Percentiles rank a stretch among this genome's conserved stretches.
These are phyloP conservation scores for Neofelis nebulosa DNA, from an alignment of 2,113 vertebrate genomes.

Conservation along the genomic window DNA sequence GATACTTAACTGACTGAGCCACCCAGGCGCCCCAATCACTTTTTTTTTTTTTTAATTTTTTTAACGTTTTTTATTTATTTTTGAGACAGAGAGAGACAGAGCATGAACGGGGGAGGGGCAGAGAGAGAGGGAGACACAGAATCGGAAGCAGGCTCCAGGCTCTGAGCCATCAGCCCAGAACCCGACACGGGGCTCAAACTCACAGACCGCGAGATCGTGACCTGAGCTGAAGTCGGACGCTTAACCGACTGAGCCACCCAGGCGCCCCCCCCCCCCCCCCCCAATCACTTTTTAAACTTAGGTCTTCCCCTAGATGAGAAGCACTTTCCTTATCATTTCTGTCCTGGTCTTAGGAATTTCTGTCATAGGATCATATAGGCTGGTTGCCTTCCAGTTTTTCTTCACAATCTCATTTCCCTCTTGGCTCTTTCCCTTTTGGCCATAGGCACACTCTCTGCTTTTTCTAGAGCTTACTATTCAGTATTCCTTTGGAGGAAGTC, in stretches of 20 bases:
- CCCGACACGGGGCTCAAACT: background rate
- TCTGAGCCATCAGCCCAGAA: too few relatives aligned
- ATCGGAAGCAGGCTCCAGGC: background rate
- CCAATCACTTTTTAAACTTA: background rate
- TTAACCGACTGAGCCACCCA: background rate
- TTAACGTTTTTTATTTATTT: too few relatives aligned
- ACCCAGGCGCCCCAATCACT: background rate
- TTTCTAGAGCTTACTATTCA: background rate
- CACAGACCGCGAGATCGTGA: background rate
- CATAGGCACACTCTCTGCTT: background rate
- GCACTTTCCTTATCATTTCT: background rate
- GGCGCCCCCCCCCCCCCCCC: background rate
- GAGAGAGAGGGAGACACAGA: background rate
- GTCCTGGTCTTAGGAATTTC: background rate
- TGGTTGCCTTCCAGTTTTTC: background rate
- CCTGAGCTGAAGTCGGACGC: background rate
- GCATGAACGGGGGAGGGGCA: background rate
- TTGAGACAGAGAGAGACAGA: background rate
- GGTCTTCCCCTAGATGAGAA: background rate
- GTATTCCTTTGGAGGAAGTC: background rate
- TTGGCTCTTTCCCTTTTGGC: background rate
- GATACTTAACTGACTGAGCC: too few relatives aligned
- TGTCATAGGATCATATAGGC: rapidly evolving
- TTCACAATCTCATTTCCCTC: background rate
- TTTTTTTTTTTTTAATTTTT: background rate